Evolutionary conservation across 2,797 vertebrate species (phyloP).

Genomic region (Chanos chanos): DNA sequence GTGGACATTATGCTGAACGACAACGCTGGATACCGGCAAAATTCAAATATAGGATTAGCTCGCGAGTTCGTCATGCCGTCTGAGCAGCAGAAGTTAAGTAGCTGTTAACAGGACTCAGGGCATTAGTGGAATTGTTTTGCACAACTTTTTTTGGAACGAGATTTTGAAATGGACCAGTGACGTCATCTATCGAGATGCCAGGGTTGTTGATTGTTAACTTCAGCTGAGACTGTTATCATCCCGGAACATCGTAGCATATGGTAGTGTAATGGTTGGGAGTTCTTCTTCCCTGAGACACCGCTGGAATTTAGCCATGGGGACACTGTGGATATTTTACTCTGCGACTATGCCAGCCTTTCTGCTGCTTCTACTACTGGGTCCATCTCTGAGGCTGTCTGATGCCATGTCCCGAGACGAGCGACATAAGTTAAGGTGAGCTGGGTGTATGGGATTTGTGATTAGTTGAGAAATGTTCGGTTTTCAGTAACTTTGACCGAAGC

Average conservation of each 20-base stretch:
- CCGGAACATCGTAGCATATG: too few species aligned
- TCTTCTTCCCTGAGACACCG: conserved; percentile 29
- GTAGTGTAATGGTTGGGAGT: conserved; percentile 35
- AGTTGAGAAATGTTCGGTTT: neutral
- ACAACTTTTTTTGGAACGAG: neutral
- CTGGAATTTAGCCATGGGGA: conserved; percentile 39
- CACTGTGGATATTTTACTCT: conserved; percentile 25
- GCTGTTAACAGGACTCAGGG: neutral
- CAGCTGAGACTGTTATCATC: too few species aligned
- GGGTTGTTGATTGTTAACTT: too few species aligned
- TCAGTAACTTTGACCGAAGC: neutral
- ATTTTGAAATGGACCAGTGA: neutral
- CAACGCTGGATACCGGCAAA: too few species aligned
- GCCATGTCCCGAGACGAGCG: conserved; percentile 71
- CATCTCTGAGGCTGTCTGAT: conserved; percentile 48
- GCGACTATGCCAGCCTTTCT: conserved; percentile 51
- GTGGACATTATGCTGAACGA: too few species aligned
- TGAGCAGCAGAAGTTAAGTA: too few species aligned
- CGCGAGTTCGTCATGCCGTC: too few species aligned
- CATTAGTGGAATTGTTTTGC: neutral
- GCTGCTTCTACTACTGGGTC: conserved; percentile 55
- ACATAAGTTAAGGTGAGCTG: conserved; percentile 65
- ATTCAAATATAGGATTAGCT: too few species aligned
- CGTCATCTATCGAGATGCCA: too few species aligned
- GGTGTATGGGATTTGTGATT: neutral